phyloP scores from a whole-genome alignment of 2,797 vertebrate species.

The Lacerta bilineata region DNA sequence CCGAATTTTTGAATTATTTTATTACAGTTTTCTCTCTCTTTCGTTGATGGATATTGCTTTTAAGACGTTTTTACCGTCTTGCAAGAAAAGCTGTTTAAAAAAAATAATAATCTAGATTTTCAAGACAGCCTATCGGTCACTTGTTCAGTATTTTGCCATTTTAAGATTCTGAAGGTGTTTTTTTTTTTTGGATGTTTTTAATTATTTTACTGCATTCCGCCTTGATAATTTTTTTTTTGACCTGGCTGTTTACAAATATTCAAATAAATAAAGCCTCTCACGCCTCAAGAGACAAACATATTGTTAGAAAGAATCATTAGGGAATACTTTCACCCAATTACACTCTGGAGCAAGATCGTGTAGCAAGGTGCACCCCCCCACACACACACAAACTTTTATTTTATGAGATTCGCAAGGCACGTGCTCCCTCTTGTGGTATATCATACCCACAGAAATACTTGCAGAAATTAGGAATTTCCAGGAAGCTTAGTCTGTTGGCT shows the following conservation, averaged over 20 bases:
- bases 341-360: conserved; percentile 11
- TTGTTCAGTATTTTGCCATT: too few species aligned
- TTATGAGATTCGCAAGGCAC: conserved; percentile 34
- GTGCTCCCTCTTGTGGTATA: conserved; percentile 36
- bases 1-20: not conserved
- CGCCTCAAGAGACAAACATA: not conserved
- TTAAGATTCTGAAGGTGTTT: too few species aligned
- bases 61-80: not conserved
- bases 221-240: too few species aligned
- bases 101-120: too few species aligned
- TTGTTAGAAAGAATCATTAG: not conserved
- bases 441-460: not conserved
- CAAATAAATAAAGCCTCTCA: not conserved
- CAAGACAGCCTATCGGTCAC: too few species aligned
- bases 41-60: not conserved
- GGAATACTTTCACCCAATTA: not conserved
- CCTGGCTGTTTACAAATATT: not conserved
- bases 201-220: too few species aligned
- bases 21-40: not conserved
- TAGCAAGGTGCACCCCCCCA: not conserved
- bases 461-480: not conserved
- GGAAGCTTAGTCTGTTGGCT: not conserved
- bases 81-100: not conserved
- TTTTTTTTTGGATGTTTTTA: too few species aligned
- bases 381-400: not conserved